Percentiles rank a stretch among this genome's conserved stretches.
Conservation (phyloP, 1,140 invertebrate species). For the Drosophila hydei region DNA sequence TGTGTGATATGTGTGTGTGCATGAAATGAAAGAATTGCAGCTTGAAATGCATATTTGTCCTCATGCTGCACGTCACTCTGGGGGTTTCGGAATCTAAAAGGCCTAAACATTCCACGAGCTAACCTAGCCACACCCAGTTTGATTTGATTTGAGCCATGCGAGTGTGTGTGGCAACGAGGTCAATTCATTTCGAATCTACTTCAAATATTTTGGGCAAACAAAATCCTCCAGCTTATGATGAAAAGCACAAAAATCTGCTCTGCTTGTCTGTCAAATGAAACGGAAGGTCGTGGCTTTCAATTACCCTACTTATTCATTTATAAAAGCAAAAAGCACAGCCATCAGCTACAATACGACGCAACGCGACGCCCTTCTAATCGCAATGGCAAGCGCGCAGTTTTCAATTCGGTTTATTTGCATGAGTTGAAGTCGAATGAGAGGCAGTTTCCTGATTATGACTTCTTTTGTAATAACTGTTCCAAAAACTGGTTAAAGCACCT, state of each 20-base stretch:
- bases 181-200: conserved; percentile 24
- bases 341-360: conserved; percentile 28
- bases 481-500: neutral
- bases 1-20: neutral
- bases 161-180: conserved; percentile 6
- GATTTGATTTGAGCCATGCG: neutral
- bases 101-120: conserved; percentile 12
- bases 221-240: conserved; percentile 34
- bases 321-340: conserved; percentile 11
- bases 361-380: conserved; percentile 64
- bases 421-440: conserved; percentile 8
- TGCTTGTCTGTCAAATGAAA: conserved; percentile 44
- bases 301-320: conserved; percentile 42
- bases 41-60: neutral
- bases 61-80: neutral
- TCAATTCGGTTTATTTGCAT: conserved; percentile 37
- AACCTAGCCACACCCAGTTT: conserved; percentile 29
- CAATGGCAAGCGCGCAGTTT: conserved; percentile 36
- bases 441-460: conserved; percentile 2
- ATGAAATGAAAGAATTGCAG: neutral
- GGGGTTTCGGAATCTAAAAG: neutral
- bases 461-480: conserved; percentile 4
- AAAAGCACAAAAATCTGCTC: conserved; percentile 48
- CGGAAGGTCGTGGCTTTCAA: conserved; percentile 58
- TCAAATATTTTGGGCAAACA: conserved; percentile 8